Evolutionary conservation across 92 coral and sea anemone species (phyloP).

Genomic region (Actinernus sp.): DNA sequence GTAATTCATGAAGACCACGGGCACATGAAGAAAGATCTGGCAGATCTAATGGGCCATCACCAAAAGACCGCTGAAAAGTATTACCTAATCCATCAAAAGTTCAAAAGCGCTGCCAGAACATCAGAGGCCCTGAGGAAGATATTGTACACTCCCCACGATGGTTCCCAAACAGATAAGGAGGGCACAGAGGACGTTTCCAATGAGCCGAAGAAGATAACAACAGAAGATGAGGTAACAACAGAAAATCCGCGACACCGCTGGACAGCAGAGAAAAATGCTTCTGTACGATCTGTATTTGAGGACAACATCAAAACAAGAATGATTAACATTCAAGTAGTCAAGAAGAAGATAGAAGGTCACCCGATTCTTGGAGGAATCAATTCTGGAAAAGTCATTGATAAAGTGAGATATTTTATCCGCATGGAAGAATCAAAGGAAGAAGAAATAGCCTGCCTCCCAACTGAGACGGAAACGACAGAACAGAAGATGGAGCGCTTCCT

Average conservation of each 20-base stretch:
- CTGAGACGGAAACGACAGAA: not conserved
- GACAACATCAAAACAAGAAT: not conserved
- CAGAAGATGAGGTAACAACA: not conserved
- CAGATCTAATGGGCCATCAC: conserved; percentile 50
- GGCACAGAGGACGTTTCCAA: not conserved
- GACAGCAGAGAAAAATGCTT: conserved; percentile 10
- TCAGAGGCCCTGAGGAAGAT: conserved; percentile 33
- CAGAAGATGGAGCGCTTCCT: not conserved
- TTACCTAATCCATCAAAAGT: conserved; percentile 39
- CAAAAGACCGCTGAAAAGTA: conserved; percentile 45
- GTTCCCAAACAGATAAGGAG: not conserved
- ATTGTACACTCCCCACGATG: conserved; percentile 7
- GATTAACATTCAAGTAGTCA: not conserved
- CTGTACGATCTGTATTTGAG: conserved; percentile 3
- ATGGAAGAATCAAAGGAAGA: not conserved
- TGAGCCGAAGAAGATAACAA: not conserved
- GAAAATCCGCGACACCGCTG: conserved; percentile 8
- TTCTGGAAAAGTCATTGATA: not conserved
- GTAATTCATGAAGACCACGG: conserved; percentile 40
- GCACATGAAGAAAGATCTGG: conserved; percentile 40
- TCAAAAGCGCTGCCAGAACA: conserved; percentile 57
- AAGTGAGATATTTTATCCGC: not conserved
- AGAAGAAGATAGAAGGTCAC: not conserved
- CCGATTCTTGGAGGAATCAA: not conserved
- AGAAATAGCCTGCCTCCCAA: not conserved